A percentile compares a stretch with the other conserved stretches of the same genome.
These are phyloP conservation scores for Oppia nitens DNA, from an alignment of 1,140 invertebrate genomes.

Conservation along the genomic window DNA sequence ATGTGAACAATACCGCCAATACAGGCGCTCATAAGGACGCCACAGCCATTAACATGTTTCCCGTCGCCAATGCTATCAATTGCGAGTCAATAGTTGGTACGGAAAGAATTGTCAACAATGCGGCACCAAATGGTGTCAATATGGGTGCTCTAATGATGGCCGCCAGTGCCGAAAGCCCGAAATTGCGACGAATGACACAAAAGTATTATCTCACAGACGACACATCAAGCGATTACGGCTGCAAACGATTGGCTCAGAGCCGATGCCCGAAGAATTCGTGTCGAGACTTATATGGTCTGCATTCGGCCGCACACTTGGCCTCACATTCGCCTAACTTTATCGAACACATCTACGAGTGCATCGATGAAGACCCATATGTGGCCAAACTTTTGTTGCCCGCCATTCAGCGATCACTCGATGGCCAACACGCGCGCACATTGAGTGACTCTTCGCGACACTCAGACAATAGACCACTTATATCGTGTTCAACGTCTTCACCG, in stretches of 20 bases:
- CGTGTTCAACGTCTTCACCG: background rate
- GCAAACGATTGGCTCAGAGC: conserved; percentile 1
- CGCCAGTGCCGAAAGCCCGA: background rate
- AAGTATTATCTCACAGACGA: background rate
- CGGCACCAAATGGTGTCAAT: background rate
- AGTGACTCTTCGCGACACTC: background rate
- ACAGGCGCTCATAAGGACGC: background rate
- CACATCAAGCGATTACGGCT: conserved; percentile 7
- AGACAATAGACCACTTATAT: background rate
- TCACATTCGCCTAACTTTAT: background rate
- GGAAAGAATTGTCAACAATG: background rate
- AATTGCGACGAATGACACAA: background rate
- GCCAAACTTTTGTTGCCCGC: conserved; percentile 14
- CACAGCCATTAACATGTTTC: background rate
- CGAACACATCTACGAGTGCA: conserved; percentile 18
- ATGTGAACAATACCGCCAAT: background rate
- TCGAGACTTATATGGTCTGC: background rate
- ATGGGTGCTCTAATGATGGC: background rate
- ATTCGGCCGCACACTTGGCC: background rate
- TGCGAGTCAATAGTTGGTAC: background rate
- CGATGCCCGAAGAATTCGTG: background rate
- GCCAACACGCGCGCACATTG: conserved; percentile 2
- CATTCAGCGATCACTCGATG: conserved; percentile 5
- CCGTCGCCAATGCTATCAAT: background rate
- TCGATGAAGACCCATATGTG: conserved; percentile 17